Conservation (phyloP, 2,797 vertebrate species). For the Sebastes vulpes region DNA sequence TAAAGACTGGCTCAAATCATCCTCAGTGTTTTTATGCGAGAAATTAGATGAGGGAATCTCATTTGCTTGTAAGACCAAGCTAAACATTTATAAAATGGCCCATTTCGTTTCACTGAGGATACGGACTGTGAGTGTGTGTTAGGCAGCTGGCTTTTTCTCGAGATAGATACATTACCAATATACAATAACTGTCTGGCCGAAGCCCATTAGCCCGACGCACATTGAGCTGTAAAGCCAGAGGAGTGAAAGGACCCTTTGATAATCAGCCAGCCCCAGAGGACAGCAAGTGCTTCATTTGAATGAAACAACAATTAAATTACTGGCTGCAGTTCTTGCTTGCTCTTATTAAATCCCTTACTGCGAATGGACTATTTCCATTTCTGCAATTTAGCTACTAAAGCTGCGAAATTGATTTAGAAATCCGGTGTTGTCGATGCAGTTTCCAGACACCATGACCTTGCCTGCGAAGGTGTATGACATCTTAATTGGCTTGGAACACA, state of each 20-base stretch:
- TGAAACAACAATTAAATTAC: conserved; percentile 81
- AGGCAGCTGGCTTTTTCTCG: conserved; percentile 30
- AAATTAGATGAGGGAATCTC: conserved; percentile 42
- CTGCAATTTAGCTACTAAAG: conserved; percentile 61
- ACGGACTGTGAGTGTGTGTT: background rate
- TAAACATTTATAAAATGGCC: conserved; percentile 57
- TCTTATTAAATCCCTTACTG: conserved; percentile 68
- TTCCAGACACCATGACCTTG: conserved; percentile 57
- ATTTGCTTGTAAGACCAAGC: conserved; percentile 51
- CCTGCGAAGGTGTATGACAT: conserved; percentile 58
- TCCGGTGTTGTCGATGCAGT: conserved; percentile 42
- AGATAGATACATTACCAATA: conserved; percentile 59
- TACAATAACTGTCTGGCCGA: conserved; percentile 59
- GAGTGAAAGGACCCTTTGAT: conserved; percentile 65
- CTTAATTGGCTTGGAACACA: conserved; percentile 60
- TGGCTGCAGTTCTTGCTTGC: conserved; percentile 46
- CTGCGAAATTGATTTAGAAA: conserved; percentile 67
- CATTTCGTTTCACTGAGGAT: conserved; percentile 51
- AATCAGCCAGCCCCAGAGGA: conserved; percentile 71
- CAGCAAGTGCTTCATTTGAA: conserved; percentile 74
- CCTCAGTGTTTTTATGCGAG: conserved; percentile 41
- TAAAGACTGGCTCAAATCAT: conserved; percentile 46
- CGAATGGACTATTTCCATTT: conserved; percentile 63
- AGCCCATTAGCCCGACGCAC: conserved; percentile 62
- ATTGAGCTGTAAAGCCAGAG: conserved; percentile 46